These are phyloP conservation scores for Spongia lamella DNA, from an alignment of 37 sponge, comb jelly and placozoan species.

Conservation along the genomic window DNA sequence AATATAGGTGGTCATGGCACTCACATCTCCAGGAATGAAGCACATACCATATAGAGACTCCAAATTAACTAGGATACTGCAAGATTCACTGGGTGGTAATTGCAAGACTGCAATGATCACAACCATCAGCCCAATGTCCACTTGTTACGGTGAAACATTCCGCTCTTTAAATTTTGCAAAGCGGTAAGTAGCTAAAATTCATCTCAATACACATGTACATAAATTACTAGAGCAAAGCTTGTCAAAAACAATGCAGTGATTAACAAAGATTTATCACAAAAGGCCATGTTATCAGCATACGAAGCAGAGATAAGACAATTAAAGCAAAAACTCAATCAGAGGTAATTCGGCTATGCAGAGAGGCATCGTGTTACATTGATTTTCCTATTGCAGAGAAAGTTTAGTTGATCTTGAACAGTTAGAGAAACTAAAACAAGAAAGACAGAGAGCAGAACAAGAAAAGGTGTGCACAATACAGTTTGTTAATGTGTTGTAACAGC, in stretches of 20 bases:
- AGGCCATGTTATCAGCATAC: slow-evolving; percentile 81
- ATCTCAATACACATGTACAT: no score
- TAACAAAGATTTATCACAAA: slow-evolving; percentile 85
- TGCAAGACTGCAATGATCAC: slow-evolving; percentile 90
- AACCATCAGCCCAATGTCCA: slow-evolving; percentile 66
- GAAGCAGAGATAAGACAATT: slow-evolving; percentile 79
- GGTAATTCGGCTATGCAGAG: background rate
- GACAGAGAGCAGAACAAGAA: slow-evolving; percentile 15
- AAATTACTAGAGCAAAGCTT: slow-evolving; percentile 66
- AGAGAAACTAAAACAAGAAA: slow-evolving; percentile 24
- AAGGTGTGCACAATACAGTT: no score
- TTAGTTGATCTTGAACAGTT: slow-evolving; percentile 12
- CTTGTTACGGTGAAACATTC: slow-evolving; percentile 71
- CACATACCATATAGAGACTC: slow-evolving; percentile 96
- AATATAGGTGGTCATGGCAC: slow-evolving; percentile 82
- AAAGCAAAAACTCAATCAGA: slow-evolving; percentile 36
- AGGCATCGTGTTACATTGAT: background rate
- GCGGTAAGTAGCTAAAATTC: slow-evolving; percentile 49
- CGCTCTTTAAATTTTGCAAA: slow-evolving; percentile 86
- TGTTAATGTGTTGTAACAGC: background rate
- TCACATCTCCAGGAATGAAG: slow-evolving; percentile 68
- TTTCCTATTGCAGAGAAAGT: slow-evolving; percentile 5
- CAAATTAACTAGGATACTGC: slow-evolving; percentile 90
- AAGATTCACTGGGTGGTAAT: slow-evolving; percentile 88
- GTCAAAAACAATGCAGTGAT: slow-evolving; percentile 83